Evolutionary conservation across 2,888 invertebrate genomes (phyloP).

Genomic region (Antheraea yamamai): DNA sequence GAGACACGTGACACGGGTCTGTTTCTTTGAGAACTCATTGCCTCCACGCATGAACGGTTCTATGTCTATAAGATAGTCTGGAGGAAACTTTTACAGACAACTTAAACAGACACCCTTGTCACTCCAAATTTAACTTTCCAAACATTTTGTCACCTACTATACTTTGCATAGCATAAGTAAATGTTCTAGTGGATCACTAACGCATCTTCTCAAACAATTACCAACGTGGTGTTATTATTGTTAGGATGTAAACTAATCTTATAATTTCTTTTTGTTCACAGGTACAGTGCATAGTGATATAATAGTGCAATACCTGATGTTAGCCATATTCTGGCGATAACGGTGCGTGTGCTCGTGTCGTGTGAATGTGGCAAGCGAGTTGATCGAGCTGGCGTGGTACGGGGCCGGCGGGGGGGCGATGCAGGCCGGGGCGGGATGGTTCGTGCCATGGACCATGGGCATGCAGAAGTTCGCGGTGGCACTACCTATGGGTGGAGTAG

Average conservation of each 20-base stretch:
- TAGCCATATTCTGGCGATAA: slow-evolving; percentile 39
- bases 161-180: too few relatives aligned
- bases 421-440: slow-evolving; percentile 77
- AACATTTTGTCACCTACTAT: too few relatives aligned
- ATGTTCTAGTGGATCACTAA: too few relatives aligned
- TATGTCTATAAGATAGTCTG: background rate
- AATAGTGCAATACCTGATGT: slow-evolving; percentile 36
- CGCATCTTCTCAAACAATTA: background rate
- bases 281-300: slow-evolving; percentile 65
- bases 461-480: slow-evolving; percentile 78
- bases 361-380: slow-evolving; percentile 64
- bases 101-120: background rate
- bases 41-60: slow-evolving; percentile 10
- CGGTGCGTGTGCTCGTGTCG: slow-evolving; percentile 49
- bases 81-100: background rate
- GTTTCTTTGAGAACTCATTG: slow-evolving; percentile 25
- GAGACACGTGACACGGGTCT: slow-evolving; percentile 22
- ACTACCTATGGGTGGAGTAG: slow-evolving; percentile 74
- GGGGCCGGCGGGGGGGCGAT: slow-evolving; percentile 71
- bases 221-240: background rate
- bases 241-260: slow-evolving; percentile 12
- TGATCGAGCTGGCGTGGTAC: slow-evolving; percentile 80
- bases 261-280: slow-evolving; percentile 51
- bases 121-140: too few relatives aligned
- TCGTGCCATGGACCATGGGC: slow-evolving; percentile 77